Conservation (phyloP, 2,888 invertebrate genomes). For the Podabrus alpinus region DNA sequence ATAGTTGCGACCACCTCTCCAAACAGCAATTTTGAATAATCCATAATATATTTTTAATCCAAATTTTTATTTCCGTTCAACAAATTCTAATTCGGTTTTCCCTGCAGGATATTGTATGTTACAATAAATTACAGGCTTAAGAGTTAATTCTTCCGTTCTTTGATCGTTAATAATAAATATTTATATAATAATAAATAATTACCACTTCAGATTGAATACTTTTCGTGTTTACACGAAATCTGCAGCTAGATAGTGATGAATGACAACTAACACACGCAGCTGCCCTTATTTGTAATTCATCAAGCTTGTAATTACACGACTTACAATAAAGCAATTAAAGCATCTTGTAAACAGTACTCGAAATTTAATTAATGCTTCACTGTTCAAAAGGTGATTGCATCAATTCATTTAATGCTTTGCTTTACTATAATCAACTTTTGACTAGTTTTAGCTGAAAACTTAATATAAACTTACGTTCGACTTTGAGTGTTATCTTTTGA, state of each 20-base stretch:
- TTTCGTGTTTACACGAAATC: constrained; percentile 11
- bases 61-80: too few species aligned
- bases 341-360: constrained; percentile 33
- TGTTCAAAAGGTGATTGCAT: constrained; percentile 33
- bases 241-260: constrained; percentile 22
- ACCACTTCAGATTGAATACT: background rate
- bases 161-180: background rate
- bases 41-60: too few species aligned
- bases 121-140: background rate
- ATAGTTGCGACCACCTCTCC: background rate
- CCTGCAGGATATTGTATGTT: background rate
- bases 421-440: constrained; percentile 19
- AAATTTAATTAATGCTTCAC: constrained; percentile 35
- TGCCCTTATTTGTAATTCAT: constrained; percentile 34
- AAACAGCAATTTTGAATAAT: background rate
- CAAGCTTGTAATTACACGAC: constrained; percentile 35
- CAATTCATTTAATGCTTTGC: constrained; percentile 29
- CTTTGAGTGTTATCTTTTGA: constrained; percentile 61
- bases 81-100: background rate
- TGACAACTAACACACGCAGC: constrained; percentile 24
- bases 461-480: constrained; percentile 61
- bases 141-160: background rate
- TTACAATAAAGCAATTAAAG: constrained; percentile 38
- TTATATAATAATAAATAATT: background rate
- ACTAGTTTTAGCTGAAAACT: constrained; percentile 1